Evolutionary conservation across 1,140 invertebrate species (phyloP).

Genomic region (Prorops nasuta): DNA sequence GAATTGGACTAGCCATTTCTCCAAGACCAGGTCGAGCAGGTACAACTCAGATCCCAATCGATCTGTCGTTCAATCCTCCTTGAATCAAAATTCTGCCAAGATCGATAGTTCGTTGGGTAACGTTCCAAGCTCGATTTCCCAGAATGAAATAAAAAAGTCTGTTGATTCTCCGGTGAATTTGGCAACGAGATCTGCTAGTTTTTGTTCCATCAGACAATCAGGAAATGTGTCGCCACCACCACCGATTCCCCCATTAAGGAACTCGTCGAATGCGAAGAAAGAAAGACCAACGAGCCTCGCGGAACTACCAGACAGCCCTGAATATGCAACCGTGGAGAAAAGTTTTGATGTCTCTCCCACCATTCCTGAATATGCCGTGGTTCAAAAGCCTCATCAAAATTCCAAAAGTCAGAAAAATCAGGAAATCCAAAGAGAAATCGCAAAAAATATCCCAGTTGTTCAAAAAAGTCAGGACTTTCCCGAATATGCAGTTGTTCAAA

Average conservation of each 20-base stretch:
- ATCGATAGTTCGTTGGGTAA: too few species aligned
- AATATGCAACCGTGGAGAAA: conserved; percentile 48
- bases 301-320: conserved; percentile 36
- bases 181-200: conserved; percentile 47
- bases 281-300: conserved; percentile 41
- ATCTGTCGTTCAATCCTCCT: conserved; percentile 47
- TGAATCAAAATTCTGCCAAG: conserved; percentile 41
- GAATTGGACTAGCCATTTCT: conserved; percentile 89
- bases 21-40: conserved; percentile 66
- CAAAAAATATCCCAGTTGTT: neutral
- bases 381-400: conserved; percentile 39
- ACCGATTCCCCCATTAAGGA: conserved; percentile 42
- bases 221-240: conserved; percentile 35
- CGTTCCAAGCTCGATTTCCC: too few species aligned
- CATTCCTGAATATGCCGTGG: conserved; percentile 48
- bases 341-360: conserved; percentile 41
- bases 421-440: conserved; percentile 10
- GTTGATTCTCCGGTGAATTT: conserved; percentile 28
- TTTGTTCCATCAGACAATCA: conserved; percentile 39
- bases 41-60: conserved; percentile 66
- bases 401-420: conserved; percentile 1
- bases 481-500: conserved; percentile 51
- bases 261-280: conserved; percentile 34
- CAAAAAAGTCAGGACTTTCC: conserved; percentile 34
- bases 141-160: conserved; percentile 25